Evolutionary conservation across 2,113 vertebrate genomes (phyloP).

Genomic region (Boulengeromyrus knoepffleri): DNA sequence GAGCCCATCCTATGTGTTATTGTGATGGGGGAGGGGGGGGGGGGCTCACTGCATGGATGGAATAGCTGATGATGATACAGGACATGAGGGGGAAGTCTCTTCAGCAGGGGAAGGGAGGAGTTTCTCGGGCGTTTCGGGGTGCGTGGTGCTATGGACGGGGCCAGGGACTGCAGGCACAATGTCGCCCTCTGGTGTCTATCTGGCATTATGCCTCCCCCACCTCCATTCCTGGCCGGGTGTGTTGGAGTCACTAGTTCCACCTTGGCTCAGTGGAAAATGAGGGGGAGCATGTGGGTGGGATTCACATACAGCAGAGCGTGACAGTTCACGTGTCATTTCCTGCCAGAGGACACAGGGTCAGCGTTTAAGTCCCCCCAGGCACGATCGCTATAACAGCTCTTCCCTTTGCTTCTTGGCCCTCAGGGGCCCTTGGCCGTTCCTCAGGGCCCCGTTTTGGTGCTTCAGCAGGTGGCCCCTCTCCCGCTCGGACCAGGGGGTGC

Average conservation of each 20-base stretch:
- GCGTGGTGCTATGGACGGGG: constrained; percentile 23
- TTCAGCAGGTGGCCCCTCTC: constrained; percentile 85
- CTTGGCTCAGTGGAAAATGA: constrained; percentile 48
- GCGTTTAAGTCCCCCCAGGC: background rate
- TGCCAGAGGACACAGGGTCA: background rate
- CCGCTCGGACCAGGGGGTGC: constrained; percentile 80
- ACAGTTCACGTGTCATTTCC: background rate
- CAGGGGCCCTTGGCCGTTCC: constrained; percentile 75
- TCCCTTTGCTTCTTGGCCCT: constrained; percentile 72
- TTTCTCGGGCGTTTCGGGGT: constrained; percentile 42
- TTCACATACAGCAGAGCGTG: background rate
- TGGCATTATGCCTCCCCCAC: background rate
- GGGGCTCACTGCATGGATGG: background rate
- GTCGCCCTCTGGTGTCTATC: background rate
- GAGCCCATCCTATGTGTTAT: background rate
- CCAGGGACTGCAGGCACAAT: background rate
- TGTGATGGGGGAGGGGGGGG: background rate
- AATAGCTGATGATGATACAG: background rate
- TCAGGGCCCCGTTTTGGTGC: constrained; percentile 83
- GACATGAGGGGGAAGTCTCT: background rate
- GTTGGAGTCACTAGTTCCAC: background rate
- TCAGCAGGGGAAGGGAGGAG: constrained; percentile 32
- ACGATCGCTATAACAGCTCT: constrained; percentile 58
- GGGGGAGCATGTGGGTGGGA: constrained; percentile 6
- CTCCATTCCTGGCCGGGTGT: background rate